A percentile compares a stretch with the other conserved stretches of the same genome.
Conservation (phyloP, 2,113 vertebrate genomes). For the Sardina pilchardus region DNA sequence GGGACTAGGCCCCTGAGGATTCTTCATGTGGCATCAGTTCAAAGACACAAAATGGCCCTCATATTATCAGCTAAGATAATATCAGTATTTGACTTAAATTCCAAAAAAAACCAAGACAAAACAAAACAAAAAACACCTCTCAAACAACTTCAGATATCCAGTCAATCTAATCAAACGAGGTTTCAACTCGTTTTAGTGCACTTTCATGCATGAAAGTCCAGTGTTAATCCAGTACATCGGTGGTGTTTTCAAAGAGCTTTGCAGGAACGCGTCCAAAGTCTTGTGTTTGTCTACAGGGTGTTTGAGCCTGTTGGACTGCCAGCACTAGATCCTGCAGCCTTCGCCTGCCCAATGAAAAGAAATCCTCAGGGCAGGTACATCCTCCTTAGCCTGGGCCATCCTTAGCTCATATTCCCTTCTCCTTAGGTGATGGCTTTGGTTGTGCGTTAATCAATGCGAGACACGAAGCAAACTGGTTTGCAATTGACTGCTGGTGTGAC, state of each 20-base stretch:
- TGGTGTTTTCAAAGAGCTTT: constrained; percentile 37
- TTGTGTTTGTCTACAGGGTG: constrained; percentile 25
- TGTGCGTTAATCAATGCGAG: constrained; percentile 39
- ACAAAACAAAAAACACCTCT: too few species aligned
- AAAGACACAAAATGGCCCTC: background rate
- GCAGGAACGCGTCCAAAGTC: constrained; percentile 22
- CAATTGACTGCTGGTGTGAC: background rate
- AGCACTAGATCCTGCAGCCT: constrained; percentile 14
- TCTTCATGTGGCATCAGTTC: background rate
- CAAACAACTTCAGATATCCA: background rate
- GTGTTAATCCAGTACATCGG: background rate
- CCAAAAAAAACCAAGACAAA: background rate
- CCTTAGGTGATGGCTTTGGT: background rate
- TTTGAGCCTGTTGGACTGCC: background rate
- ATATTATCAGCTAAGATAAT: background rate
- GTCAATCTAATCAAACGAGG: background rate
- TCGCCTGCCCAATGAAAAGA: constrained; percentile 9
- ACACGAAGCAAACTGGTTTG: constrained; percentile 15
- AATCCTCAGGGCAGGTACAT: constrained; percentile 24
- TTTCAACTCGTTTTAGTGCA: background rate
- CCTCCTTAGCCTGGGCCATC: background rate
- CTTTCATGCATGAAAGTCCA: background rate
- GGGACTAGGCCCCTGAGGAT: background rate
- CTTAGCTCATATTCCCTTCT: background rate
- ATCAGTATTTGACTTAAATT: background rate